Percentiles rank a stretch among this genome's conserved stretches.
phyloP scores from a whole-genome alignment of 2,113 vertebrate genomes.

The Oreochromis spilurus region DNA sequence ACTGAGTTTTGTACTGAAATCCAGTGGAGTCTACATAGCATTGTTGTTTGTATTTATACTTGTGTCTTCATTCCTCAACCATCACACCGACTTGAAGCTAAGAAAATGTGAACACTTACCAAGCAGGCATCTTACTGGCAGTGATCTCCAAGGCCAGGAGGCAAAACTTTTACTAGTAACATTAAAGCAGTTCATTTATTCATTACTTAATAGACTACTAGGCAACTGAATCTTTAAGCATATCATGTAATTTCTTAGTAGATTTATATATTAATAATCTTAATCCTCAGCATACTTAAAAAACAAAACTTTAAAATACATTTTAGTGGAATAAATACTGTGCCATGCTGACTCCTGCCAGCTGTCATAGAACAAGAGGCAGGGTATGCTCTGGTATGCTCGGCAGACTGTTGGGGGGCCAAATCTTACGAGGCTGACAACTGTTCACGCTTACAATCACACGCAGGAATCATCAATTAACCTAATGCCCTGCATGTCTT shows the following conservation, averaged over 20 bases:
- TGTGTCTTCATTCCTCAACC: background rate
- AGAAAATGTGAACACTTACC: background rate
- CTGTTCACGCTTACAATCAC: background rate
- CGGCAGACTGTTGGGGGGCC: background rate
- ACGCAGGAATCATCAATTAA: background rate
- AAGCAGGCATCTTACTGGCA: background rate
- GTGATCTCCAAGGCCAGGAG: background rate
- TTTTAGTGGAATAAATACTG: background rate
- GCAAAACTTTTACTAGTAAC: background rate
- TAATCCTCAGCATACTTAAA: background rate
- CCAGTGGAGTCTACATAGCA: background rate
- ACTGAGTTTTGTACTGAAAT: background rate
- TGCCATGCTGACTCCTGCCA: background rate
- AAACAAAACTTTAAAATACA: background rate
- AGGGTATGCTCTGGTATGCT: background rate
- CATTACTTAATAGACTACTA: background rate
- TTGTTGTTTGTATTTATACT: background rate
- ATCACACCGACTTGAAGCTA: background rate
- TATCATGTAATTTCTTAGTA: background rate
- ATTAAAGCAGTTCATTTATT: background rate
- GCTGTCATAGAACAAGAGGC: background rate
- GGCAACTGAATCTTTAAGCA: background rate
- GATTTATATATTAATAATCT: background rate
- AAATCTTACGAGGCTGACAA: background rate
- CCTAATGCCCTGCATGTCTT: background rate